phyloP scores from a whole-genome alignment of 2,797 vertebrate species.

The Epinephelus coioides region DNA sequence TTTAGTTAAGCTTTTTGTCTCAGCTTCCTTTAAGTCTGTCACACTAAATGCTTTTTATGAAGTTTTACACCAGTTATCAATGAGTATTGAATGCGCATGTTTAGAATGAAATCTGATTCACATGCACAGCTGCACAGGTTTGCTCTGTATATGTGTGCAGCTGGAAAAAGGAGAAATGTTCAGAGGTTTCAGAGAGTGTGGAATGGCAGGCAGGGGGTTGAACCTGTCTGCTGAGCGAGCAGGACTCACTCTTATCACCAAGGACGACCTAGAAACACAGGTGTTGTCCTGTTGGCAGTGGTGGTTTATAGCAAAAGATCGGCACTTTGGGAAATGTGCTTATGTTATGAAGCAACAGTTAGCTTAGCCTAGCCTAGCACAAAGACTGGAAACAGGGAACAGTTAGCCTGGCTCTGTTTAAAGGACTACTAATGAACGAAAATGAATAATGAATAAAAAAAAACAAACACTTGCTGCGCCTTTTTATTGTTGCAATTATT shows the following conservation, averaged over 20 bases:
- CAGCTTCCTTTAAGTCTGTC: background rate
- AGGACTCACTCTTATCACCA: conserved; percentile 50
- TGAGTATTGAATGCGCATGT: background rate
- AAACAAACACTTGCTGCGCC: background rate
- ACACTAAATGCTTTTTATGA: background rate
- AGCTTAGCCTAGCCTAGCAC: background rate
- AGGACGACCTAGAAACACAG: conserved; percentile 47
- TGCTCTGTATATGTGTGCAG: conserved; percentile 5
- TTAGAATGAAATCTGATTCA: background rate
- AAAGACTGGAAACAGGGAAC: background rate
- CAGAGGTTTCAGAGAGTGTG: conserved; percentile 50
- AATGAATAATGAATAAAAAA: background rate
- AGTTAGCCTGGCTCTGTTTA: background rate
- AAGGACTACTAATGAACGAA: too few relatives aligned
- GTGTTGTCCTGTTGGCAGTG: background rate
- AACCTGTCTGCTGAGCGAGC: conserved; percentile 66
- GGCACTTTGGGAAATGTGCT: background rate
- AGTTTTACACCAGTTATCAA: background rate
- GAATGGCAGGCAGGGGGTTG: conserved; percentile 47
- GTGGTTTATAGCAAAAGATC: background rate
- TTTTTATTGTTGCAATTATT: too few relatives aligned
- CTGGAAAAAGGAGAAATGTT: conserved; percentile 31
- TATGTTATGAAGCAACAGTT: background rate
- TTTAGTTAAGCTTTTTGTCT: background rate
- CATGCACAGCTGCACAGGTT: background rate